phyloP scores from a whole-genome alignment of 2,113 vertebrate species.

The Odontophorus gujanensis region DNA sequence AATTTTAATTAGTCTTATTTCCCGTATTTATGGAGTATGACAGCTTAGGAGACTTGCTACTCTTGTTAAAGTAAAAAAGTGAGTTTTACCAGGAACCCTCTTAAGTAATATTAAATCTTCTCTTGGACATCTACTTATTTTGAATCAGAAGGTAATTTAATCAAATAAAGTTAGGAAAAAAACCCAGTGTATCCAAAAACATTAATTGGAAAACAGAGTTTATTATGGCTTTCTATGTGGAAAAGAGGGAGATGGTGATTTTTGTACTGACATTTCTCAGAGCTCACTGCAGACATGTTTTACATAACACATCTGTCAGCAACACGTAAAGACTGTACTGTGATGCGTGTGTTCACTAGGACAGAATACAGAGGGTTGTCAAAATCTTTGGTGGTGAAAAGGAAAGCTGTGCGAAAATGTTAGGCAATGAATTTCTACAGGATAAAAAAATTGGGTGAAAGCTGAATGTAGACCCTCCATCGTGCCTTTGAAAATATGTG shows the following conservation, averaged over 20 bases:
- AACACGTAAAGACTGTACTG: fast-evolving
- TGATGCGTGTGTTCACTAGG: background rate
- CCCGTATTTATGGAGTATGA: background rate
- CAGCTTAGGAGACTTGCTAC: background rate
- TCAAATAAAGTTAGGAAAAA: background rate
- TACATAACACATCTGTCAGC: background rate
- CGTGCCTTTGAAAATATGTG: background rate
- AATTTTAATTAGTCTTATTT: conserved; percentile 30
- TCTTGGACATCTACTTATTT: background rate
- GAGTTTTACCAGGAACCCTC: background rate
- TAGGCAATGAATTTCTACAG: background rate
- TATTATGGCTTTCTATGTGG: background rate
- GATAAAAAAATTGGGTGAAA: background rate
- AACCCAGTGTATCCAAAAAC: background rate
- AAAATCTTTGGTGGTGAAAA: background rate
- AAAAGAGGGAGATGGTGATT: background rate
- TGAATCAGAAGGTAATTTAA: background rate
- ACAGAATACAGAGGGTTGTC: background rate
- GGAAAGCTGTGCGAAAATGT: background rate
- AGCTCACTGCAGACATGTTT: background rate
- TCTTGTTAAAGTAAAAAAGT: background rate
- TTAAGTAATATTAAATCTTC: background rate
- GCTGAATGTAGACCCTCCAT: background rate
- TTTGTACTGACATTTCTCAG: background rate
- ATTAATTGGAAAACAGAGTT: background rate